Evolutionary conservation across 2,888 invertebrate species (phyloP), one percentile per base, ranked within the genome.

Genomic region (Apomyelois bistriatella): DNA sequence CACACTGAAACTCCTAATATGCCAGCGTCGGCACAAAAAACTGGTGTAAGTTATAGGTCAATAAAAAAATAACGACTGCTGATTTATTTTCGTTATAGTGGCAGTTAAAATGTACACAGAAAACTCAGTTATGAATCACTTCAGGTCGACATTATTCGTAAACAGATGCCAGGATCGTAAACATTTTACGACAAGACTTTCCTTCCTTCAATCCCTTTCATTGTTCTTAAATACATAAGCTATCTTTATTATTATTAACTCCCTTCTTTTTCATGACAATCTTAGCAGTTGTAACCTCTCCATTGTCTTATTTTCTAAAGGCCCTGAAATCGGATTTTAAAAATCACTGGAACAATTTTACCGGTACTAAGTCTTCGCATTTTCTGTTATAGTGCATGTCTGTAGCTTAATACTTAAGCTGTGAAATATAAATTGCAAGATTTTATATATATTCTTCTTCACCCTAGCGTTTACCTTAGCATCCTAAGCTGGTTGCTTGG

Each of bases 101-200:
- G 43, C 30, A 66, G 64, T 70, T 68, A 64, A 62, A 62, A 59
- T 66, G 67, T 64, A 58, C 58, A 62, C 60, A 61, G 68, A 65
- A 72, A 70, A 75, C 66, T 58, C 65, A 68, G 69, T 70, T 74
- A 78, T 74, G 71, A 72, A 74, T 72, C 66, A 68, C 67, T 73
- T 66, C 68, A 70, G 68, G 66, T 66, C 65, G 72, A 68, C 66
- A 74, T 77, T 76, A 76, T 81, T 80, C 79, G 76, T 77, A 78
- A 79, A 78, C 81, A 82, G 79, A 79, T 82, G 82, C 71, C 61
- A 70, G 48, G 53, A 72, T 68, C 71, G 74, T 82, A 81, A 82
- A 82, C 68, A 65, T 76, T 82, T 81, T 80, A 81, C 78, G 81
- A 76, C 59, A 68, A 68, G 70, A 68, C 65, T 72, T 69, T 63